Percentiles rank a stretch among this genome's conserved stretches.
Evolutionary conservation across 2,797 vertebrate genomes (phyloP).

Genomic region (Intellagama lesueurii): DNA sequence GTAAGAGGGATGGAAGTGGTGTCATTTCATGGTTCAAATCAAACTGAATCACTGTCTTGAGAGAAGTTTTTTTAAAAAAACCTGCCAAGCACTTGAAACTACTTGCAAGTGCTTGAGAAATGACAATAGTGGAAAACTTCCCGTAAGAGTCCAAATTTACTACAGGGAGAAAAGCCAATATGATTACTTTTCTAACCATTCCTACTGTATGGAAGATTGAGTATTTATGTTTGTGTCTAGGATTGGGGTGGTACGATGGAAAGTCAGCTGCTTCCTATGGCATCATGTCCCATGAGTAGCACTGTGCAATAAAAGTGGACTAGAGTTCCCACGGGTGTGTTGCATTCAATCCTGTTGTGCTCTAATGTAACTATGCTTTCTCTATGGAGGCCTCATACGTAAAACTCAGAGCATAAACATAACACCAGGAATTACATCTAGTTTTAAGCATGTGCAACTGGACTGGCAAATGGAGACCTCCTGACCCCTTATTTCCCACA

Average conservation of each 20-base stretch:
- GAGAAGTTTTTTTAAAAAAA: slow-evolving; percentile 23
- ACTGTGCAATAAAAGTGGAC: not conserved
- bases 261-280: not conserved
- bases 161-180: not conserved
- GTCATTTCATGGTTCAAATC: slow-evolving; percentile 29
- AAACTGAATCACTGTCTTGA: slow-evolving; percentile 38
- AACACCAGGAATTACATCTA: not conserved
- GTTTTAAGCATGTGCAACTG: not conserved
- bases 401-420: not conserved
- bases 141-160: slow-evolving; percentile 10
- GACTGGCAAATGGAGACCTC: not conserved
- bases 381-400: not conserved
- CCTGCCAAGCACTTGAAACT: not conserved
- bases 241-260: not conserved
- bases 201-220: not conserved
- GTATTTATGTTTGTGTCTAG: not conserved
- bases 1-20: slow-evolving; percentile 40
- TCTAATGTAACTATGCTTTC: not conserved
- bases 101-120: slow-evolving; percentile 11
- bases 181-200: slow-evolving; percentile 34
- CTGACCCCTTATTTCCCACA: not conserved
- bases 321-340: not conserved
- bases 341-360: not conserved
- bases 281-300: not conserved
- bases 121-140: slow-evolving; percentile 44